Evolutionary conservation across 2,888 invertebrate genomes (phyloP), one percentile per base, ranked within the genome.

Genomic region (Eilema sororculum): DNA sequence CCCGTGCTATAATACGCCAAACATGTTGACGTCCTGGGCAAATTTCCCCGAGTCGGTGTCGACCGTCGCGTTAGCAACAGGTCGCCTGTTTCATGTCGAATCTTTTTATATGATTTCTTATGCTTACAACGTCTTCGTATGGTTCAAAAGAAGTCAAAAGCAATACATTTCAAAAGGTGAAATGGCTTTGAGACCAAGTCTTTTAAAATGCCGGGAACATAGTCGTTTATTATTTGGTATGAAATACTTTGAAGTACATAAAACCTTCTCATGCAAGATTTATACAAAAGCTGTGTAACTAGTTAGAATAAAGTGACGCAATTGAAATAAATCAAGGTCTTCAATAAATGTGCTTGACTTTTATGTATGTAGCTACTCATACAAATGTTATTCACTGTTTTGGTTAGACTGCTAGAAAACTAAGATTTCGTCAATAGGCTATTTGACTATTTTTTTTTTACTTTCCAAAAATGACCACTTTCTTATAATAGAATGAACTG

Each of bases 1-100:
- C 93, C 86, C 86, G 73, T 67, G 80, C 80, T 76, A 81, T 89
- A 89, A 90, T 88, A 87, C 84, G 75, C 83, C 84, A 81, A 85
- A 87, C 85, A 87, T 84, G 87, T 86, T 78, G 81, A 69, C 79
- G 76, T 80, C 84, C 80, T 76, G 76, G 80, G 79, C 82, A 84
- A 84, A 84, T 86, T 86, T 84, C 84, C 78, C 83, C 79, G 77
- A 82, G 81, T 77, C 80, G 71, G 76, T 72, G 72, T 78, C 82
- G 80, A 74, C 77, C 82, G 89, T 90, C 75, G 85, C 89, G 84
- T 82, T 90, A 91, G 92, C 93, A 94, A 94, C 93, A 91, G 91
- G 92, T 93, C 85, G 78, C 70, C 78, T 80, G 71, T 81, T 86
- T 81, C 80, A 83, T 83, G 81, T 75, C 77, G 86, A 88, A 89